Evolutionary conservation across 2,113 vertebrate species (phyloP).

Genomic region (Aix galericulata): DNA sequence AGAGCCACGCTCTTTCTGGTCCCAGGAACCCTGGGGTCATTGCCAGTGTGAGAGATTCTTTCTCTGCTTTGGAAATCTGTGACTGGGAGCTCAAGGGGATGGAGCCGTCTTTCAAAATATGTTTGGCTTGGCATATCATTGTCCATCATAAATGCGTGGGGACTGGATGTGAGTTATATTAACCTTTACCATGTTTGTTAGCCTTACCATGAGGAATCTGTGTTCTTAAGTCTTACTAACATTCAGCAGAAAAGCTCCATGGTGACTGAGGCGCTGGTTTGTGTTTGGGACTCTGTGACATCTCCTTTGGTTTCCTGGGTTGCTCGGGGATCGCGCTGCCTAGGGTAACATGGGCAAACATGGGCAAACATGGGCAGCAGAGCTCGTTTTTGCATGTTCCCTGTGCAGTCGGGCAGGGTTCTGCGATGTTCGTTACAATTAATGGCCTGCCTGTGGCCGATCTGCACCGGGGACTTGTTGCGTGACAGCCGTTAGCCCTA

Average conservation of each 20-base stretch:
- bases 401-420: not conserved
- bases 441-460: not conserved
- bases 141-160: accelerated
- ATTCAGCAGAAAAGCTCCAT: not conserved
- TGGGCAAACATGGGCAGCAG: not conserved
- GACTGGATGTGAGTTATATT: not conserved
- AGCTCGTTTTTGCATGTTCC: not conserved
- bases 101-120: not conserved
- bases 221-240: not conserved
- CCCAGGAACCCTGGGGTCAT: not conserved
- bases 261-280: not conserved
- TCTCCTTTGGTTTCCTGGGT: not conserved
- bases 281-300: not conserved
- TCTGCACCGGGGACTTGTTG: not conserved
- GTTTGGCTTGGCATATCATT: accelerated
- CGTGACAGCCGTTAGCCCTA: not conserved
- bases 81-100: accelerated
- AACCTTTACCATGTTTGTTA: not conserved
- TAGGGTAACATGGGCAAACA: accelerated
- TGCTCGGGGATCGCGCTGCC: not conserved
- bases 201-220: not conserved
- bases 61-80: not conserved
- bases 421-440: not conserved
- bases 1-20: not conserved
- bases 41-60: not conserved